phyloP scores from a whole-genome alignment of 2,888 invertebrate species.

The Hybos culiciformis region DNA sequence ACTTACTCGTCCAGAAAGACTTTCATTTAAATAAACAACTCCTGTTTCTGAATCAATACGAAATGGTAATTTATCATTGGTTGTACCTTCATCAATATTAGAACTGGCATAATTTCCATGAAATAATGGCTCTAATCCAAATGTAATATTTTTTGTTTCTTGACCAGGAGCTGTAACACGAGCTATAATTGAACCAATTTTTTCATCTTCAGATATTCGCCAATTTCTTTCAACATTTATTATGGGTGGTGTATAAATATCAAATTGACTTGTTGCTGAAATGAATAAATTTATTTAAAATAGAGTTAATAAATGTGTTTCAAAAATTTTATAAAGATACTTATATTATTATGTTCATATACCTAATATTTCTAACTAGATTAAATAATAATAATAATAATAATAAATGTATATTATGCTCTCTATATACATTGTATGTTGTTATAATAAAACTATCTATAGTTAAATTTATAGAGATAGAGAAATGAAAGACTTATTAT shows the following conservation, averaged over 20 bases:
- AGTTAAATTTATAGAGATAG: no score
- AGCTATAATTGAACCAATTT: constrained; percentile 57
- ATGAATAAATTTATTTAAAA: constrained; percentile 6
- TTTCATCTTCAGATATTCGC: constrained; percentile 56
- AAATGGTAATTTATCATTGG: constrained; percentile 46
- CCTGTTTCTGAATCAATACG: constrained; percentile 61
- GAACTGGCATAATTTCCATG: constrained; percentile 22
- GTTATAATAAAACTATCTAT: no score
- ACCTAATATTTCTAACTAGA: no score
- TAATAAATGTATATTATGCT: no score
- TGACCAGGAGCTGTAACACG: constrained; percentile 52
- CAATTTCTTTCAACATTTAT: constrained; percentile 60
- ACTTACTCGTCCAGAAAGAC: constrained; percentile 60
- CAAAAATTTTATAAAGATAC: no score
- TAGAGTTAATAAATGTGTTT: no score
- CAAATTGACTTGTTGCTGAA: constrained; percentile 19
- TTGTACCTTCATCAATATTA: constrained; percentile 14
- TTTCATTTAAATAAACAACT: constrained; percentile 64
- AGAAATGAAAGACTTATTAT: no score
- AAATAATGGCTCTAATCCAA: constrained; percentile 51
- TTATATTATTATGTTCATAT: no score
- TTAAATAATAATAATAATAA: no score
- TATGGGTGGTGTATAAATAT: constrained; percentile 42
- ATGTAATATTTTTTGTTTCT: constrained; percentile 49
- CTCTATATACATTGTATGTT: no score